phyloP scores from a whole-genome alignment of 2,797 vertebrate genomes.

The Myiotriccus ornatus region DNA sequence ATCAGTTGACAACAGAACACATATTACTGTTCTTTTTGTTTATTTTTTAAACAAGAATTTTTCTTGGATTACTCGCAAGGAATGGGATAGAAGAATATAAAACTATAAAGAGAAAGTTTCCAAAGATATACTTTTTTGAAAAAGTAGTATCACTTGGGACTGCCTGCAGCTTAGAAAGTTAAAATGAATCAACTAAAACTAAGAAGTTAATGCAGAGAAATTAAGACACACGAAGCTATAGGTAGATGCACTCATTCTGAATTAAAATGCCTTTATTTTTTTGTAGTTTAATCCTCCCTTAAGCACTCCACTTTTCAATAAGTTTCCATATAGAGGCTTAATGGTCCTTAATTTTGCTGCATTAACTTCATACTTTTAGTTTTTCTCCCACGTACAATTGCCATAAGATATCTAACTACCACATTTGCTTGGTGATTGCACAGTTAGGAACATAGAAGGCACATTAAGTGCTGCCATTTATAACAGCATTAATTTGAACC shows the following conservation, averaged over 20 bases:
- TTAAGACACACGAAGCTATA: slow-evolving; percentile 25
- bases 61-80: slow-evolving; percentile 20
- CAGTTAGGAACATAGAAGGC: neutral
- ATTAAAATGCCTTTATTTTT: slow-evolving; percentile 17
- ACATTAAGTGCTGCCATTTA: slow-evolving; percentile 35
- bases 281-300: neutral
- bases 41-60: neutral
- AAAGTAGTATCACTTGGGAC: neutral
- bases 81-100: neutral
- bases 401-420: neutral
- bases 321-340: slow-evolving; percentile 3
- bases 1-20: slow-evolving; percentile 33
- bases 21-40: neutral
- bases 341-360: slow-evolving; percentile 50
- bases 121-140: neutral
- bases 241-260: neutral
- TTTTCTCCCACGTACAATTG: slow-evolving; percentile 29
- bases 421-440: slow-evolving; percentile 9
- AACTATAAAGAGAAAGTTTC: neutral
- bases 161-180: neutral
- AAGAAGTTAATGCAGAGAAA: slow-evolving; percentile 26
- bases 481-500: slow-evolving; percentile 20
- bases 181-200: slow-evolving; percentile 12
- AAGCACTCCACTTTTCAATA: slow-evolving; percentile 15
- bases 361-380: slow-evolving; percentile 28